Evolutionary conservation across 2,113 vertebrate species (phyloP).

Genomic region (Pachycephala philippinensis): DNA sequence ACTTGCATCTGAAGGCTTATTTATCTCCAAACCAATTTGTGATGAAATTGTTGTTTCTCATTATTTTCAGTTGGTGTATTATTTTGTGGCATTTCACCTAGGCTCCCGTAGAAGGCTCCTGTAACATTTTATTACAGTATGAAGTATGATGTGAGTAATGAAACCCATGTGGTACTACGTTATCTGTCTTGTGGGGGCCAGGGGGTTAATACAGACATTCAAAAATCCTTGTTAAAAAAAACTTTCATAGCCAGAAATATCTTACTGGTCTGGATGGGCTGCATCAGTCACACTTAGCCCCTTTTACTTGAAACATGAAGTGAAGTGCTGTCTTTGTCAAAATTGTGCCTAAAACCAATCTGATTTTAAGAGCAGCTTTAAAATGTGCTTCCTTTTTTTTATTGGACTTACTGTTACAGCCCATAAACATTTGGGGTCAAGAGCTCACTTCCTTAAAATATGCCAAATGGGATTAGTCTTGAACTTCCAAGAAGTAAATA

Average conservation of each 20-base stretch:
- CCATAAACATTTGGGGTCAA: constrained; percentile 41
- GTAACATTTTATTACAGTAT: background rate
- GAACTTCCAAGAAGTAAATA: constrained; percentile 10
- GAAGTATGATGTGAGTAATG: background rate
- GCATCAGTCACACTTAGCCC: background rate
- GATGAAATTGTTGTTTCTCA: background rate
- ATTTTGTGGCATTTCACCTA: background rate
- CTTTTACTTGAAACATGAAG: background rate
- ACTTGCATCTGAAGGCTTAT: background rate
- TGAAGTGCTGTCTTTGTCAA: background rate
- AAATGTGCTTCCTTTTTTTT: constrained; percentile 21
- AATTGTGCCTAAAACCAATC: background rate
- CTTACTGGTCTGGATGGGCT: background rate
- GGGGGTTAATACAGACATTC: background rate
- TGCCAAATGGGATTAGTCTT: constrained; percentile 10
- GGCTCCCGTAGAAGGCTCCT: background rate
- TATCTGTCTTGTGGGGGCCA: background rate
- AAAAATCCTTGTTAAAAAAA: background rate
- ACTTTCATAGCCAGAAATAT: background rate
- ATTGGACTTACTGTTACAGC: background rate
- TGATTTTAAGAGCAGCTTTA: constrained; percentile 35
- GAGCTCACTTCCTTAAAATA: constrained; percentile 40
- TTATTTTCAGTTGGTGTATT: background rate
- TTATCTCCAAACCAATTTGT: background rate
- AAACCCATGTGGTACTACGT: background rate